Evolutionary conservation across 2,113 vertebrate species (phyloP).

Genomic region (Tupaia chinensis): DNA sequence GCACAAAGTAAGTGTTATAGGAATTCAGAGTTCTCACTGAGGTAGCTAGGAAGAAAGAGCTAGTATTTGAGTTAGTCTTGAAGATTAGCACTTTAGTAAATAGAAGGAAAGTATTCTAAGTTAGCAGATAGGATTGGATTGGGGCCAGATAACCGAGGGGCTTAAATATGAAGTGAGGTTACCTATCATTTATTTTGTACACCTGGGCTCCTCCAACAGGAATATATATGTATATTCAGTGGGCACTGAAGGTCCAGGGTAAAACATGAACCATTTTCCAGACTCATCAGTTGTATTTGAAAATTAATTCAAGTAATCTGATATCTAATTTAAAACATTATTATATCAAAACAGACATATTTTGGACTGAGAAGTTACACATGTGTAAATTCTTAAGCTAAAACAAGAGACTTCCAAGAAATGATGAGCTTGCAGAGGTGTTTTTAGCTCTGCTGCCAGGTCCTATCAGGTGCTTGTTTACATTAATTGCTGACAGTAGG

Average conservation of each 20-base stretch:
- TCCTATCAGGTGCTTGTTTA: background rate
- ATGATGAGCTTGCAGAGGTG: background rate
- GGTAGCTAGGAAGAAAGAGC: slow-evolving; percentile 7
- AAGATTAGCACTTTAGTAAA: background rate
- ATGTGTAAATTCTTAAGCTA: background rate
- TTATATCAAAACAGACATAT: slow-evolving; percentile 6
- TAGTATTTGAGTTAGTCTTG: background rate
- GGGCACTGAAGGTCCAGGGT: background rate
- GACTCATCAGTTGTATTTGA: slow-evolving; percentile 35
- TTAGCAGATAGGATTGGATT: background rate
- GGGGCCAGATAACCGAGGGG: background rate
- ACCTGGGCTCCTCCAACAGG: background rate
- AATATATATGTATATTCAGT: background rate
- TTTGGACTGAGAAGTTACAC: background rate
- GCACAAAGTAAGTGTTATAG: background rate
- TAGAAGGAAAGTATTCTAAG: background rate
- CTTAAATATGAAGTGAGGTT: slow-evolving; percentile 20
- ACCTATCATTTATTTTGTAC: background rate
- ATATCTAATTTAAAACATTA: background rate
- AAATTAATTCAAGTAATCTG: background rate
- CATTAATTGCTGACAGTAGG: background rate
- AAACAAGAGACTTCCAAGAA: slow-evolving; percentile 30
- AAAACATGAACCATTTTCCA: background rate
- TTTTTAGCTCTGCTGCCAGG: background rate
- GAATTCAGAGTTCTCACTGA: background rate